Percentiles rank a stretch among this genome's conserved stretches.
Evolutionary conservation across 2,113 vertebrate genomes (phyloP).

Genomic region (Beaufortia kweichowensis): DNA sequence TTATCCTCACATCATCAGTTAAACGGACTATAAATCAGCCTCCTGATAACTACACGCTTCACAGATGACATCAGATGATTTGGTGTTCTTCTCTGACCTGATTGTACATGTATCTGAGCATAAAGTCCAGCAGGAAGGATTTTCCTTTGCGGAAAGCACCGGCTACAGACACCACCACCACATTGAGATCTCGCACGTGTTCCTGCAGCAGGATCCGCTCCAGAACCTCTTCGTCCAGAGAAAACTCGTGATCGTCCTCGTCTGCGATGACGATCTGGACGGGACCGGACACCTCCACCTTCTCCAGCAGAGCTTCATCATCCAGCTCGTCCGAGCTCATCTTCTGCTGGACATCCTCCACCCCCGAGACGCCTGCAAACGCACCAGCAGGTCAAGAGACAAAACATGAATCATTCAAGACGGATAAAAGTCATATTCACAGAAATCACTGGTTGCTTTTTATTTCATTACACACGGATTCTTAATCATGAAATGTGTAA

Average conservation of each 20-base stretch:
- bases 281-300: constrained; percentile 72
- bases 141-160: constrained; percentile 99
- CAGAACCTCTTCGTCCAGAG: constrained; percentile 87
- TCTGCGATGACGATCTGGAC: constrained; percentile 92
- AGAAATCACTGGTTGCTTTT: not conserved
- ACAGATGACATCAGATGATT: too few relatives aligned
- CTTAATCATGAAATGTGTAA: not conserved
- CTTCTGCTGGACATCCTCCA: constrained; percentile 73
- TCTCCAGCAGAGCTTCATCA: constrained; percentile 61
- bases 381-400: too few relatives aligned
- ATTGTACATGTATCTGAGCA: constrained; percentile 97
- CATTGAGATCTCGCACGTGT: constrained; percentile 89
- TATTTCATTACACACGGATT: not conserved
- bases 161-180: constrained; percentile 96
- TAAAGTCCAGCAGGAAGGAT: constrained; percentile 98
- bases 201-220: constrained; percentile 93
- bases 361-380: constrained; percentile 72
- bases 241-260: constrained; percentile 93
- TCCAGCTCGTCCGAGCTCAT: constrained; percentile 43
- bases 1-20: too few relatives aligned
- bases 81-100: constrained; percentile 75
- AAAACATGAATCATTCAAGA: not conserved
- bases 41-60: too few relatives aligned
- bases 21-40: too few relatives aligned
- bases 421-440: not conserved